Conservation (phyloP, 2,113 vertebrate species). For the Calidris pugnax region DNA sequence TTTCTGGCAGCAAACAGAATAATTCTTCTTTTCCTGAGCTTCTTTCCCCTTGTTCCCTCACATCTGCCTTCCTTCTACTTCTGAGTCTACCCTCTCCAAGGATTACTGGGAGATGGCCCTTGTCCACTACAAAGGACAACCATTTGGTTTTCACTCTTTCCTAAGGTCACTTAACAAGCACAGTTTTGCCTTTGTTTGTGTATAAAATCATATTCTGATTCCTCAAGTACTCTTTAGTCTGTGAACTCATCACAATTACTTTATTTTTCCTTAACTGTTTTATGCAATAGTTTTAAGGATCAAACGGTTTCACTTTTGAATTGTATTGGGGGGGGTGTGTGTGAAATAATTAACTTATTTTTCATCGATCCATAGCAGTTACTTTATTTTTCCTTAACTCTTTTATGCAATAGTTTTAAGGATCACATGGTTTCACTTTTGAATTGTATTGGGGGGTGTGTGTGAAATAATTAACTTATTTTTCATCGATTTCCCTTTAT, state of each 20-base stretch:
- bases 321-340: not conserved
- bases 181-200: not conserved
- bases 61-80: not conserved
- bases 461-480: no score
- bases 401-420: no score
- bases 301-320: not conserved
- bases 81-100: not conserved
- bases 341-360: not conserved
- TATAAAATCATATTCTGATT: not conserved
- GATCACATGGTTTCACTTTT: no score
- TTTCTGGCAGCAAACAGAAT: not conserved
- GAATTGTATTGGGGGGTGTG: no score
- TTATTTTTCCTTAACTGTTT: not conserved
- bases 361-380: no score
- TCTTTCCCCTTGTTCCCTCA: not conserved
- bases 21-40: not conserved
- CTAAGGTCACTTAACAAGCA: not conserved
- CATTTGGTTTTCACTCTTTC: not conserved
- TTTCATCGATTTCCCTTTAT: no score
- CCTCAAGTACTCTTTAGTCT: not conserved
- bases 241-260: not conserved
- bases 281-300: not conserved
- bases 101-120: not conserved
- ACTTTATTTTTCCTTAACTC: no score
- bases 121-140: not conserved